Evolutionary conservation across 2,113 vertebrate genomes (phyloP).

Genomic region (Craseonycteris thonglongyai): DNA sequence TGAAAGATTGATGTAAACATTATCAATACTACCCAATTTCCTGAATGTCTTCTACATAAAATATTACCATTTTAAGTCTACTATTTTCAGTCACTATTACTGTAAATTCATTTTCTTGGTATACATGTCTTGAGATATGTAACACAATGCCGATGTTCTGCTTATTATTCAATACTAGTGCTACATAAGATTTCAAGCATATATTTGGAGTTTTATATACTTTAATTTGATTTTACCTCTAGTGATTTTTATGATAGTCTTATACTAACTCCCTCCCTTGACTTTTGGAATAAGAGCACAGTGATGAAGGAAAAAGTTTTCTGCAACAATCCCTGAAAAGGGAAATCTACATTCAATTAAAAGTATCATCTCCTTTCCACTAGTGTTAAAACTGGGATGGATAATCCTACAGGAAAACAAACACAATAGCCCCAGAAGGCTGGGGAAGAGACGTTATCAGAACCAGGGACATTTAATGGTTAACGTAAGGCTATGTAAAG

Average conservation of each 20-base stretch:
- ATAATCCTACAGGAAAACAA: background rate
- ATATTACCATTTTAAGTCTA: background rate
- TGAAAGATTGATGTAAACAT: background rate
- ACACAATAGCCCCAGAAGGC: background rate
- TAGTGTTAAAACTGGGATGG: background rate
- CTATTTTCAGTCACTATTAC: background rate
- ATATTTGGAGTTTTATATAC: background rate
- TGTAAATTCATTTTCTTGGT: background rate
- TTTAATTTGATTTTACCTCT: background rate
- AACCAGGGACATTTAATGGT: background rate
- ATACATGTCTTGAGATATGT: too few relatives aligned
- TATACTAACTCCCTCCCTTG: background rate
- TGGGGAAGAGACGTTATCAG: background rate
- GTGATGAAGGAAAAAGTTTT: background rate
- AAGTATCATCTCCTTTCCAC: background rate
- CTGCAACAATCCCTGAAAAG: background rate
- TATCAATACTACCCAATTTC: background rate
- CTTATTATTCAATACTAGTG: background rate
- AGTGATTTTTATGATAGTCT: background rate
- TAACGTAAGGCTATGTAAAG: background rate
- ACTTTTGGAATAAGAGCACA: background rate
- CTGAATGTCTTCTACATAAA: background rate
- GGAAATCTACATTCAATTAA: background rate
- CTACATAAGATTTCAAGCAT: background rate
- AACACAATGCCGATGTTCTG: background rate